Evolutionary conservation across 2,113 vertebrate genomes (phyloP), one percentile per base, ranked within the genome.

Genomic region (Lathamus discolor): DNA sequence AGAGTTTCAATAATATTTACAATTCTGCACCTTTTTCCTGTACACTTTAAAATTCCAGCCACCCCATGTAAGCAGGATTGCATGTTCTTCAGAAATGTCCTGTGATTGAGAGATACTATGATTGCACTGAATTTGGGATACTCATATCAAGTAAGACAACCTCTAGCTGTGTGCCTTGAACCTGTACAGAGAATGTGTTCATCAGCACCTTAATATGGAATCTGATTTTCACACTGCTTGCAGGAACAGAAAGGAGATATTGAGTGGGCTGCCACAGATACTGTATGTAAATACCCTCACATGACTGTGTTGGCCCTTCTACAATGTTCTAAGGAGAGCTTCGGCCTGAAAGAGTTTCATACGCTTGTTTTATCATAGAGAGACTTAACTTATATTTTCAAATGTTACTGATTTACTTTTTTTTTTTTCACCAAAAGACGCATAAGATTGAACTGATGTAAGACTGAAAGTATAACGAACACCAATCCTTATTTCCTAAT

Each of bases 51-150:
- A 97, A 55, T 61, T 39, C 48, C 24, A 77, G 67, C 88, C 81
- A 69, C 20, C 55, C 84, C 13, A 6, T 85, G 57, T 82, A 49
- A 90, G 72, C 72, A 93, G 51, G 90, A 68, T 87, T 88, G 78
- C 59, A 61, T 3, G 15, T 89, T 87, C 59, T 80, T 83, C 90
- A 93, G 96, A 95, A 96, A 78, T 51, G 75, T 88, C 75, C 78
- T 85, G 61, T 96, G 97, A 96, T 41, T 95, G 87, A 95, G 54
- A 86, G 63, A 95, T 43, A 79, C 13, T 74, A 68, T 61, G 77
- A 87, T 89, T 89, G 52, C 27, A 33, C 69, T 83, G 44, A 82
- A 55, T 83, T 84, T 92, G 62, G 51, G 89, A 92, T 57, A 83
- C 46, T 37, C 27, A 9, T 27, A 72, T 61, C 41, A 66, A 7